Evolutionary conservation across 1,140 invertebrate genomes (phyloP).

Genomic region (Cydia amplana): DNA sequence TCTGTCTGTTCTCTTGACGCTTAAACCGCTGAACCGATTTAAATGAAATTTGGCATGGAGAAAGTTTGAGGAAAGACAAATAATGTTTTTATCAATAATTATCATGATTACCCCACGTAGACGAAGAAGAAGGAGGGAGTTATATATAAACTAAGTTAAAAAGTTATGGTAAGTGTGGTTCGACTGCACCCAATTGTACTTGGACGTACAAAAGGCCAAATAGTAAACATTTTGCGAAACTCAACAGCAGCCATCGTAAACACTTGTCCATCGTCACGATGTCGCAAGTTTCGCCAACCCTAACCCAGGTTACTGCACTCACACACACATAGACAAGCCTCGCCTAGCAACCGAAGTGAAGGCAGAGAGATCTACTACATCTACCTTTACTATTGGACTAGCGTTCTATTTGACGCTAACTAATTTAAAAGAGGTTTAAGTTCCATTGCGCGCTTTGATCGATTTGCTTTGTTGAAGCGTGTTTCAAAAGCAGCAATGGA

Average conservation of each 20-base stretch:
- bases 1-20: too few relatives aligned
- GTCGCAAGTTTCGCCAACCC: conserved; percentile 46
- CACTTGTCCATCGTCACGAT: neutral
- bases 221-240: conserved; percentile 34
- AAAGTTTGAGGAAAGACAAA: too few relatives aligned
- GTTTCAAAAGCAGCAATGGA: neutral
- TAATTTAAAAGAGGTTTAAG: conserved; percentile 9
- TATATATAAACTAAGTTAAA: too few relatives aligned
- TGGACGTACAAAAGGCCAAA: conserved; percentile 27
- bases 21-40: too few relatives aligned
- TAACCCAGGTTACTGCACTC: conserved; percentile 63
- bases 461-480: neutral
- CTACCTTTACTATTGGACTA: conserved; percentile 40
- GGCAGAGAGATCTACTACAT: conserved; percentile 65
- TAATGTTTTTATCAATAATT: too few relatives aligned
- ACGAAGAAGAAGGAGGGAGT: too few relatives aligned
- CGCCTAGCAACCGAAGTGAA: conserved; percentile 72
- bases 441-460: conserved; percentile 37
- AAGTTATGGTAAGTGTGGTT: too few relatives aligned
- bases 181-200: neutral
- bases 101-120: too few relatives aligned
- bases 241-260: conserved; percentile 35
- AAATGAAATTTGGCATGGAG: too few relatives aligned
- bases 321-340: conserved; percentile 53
- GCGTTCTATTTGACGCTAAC: conserved; percentile 44